Base-by-base conservation (phyloP, 2,113 vertebrate species). In the Tupaia chinensis region DNA sequence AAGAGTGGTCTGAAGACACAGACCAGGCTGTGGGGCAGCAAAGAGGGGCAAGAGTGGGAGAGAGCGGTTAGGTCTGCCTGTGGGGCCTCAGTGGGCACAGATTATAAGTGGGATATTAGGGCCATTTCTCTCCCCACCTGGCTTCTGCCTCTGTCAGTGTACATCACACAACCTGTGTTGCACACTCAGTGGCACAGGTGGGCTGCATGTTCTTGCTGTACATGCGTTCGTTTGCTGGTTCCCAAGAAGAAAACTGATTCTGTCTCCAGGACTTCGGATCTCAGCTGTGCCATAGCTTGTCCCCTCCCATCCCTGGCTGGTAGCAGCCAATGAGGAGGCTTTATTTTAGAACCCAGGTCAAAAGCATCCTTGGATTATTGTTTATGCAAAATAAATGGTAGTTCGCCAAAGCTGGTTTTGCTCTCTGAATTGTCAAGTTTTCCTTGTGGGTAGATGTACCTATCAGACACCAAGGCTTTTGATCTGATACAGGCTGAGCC, bases 261-360 rank as follows among this genome's bases (percentile, higher is more conserved):
- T 15, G 44, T 29, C 53, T 29, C 9, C 0, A 53, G 69, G 27
- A 32, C 27, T 29, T 44, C 44, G 5, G 2, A 29, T 85, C 60
- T 25, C 22, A 2, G 23, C 70, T 7, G 60, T 4, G 0, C 29
- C 19, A n/a, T 5, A 12, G 27, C 29, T 0, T 0, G 15, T 15
- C 23, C 60, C 10, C 0, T 13, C 22, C 22, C 1, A 9, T 3
- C 44, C 34, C 23, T 25, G 8, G 1, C 61, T 4, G 34, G 19
- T n/a, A 17, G 25, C 9, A 16, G 20, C 58, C 3, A 4, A 2
- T 0, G 4, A 6, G 5, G 3, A 9, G 2, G 13, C 72, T 27
- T 0, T 16, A 22, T 34, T 34, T 54, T 20, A n/a, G 63, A 79
- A 11, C 32, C 65, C 19, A 2, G 16, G 74, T 12, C 0, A 44